A percentile compares a stretch with the other conserved stretches of the same genome.
Conservation (phyloP, 2,113 vertebrate genomes). For the Rattus norvegicus region GRCr8 NC_086022.1:66101501-66102000, state of each 20-base stretch:
- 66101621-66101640: neutral
- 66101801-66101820: too few relatives aligned
- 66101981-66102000: neutral
- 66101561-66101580: neutral
- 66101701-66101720: neutral
- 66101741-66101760: neutral
- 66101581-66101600: neutral
- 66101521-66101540: neutral
- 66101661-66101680: neutral
- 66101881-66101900: neutral
- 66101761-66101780: neutral
- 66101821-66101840: neutral
- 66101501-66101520: neutral
- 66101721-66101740: neutral
- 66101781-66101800: neutral
- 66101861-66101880: neutral
- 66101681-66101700: neutral
- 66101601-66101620: neutral
- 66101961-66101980: neutral
- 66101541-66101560: neutral
- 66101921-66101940: neutral
- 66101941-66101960: neutral
- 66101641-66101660: neutral
- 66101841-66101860: neutral
- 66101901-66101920: neutral